Evolutionary conservation across 2,113 vertebrate species (phyloP).

Genomic region (Rhabdornis inornatus): DNA sequence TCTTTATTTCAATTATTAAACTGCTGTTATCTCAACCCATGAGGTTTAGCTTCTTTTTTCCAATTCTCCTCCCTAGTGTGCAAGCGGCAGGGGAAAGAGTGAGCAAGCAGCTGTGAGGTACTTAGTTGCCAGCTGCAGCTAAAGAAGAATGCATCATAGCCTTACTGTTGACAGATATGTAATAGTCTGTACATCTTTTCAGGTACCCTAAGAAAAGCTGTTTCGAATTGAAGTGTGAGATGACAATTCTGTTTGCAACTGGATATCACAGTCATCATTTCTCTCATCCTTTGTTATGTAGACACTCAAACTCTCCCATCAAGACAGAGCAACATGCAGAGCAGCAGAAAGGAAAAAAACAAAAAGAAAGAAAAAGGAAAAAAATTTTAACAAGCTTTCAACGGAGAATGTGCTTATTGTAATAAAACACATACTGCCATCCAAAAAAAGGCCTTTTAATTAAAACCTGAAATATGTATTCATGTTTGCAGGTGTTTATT

Average conservation of each 20-base stretch:
- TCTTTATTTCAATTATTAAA: background rate
- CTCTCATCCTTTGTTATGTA: background rate
- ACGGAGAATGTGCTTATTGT: background rate
- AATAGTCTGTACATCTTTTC: background rate
- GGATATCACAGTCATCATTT: background rate
- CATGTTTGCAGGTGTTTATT: conserved; percentile 10
- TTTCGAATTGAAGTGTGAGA: background rate
- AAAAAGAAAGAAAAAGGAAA: background rate
- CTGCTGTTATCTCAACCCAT: background rate
- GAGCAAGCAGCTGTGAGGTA: background rate
- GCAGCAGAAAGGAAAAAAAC: background rate
- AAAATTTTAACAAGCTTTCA: background rate
- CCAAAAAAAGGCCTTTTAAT: conserved; percentile 12
- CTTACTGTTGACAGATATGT: background rate
- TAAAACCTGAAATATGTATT: conserved; percentile 20
- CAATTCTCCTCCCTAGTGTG: background rate
- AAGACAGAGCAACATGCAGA: background rate
- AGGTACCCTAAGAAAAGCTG: background rate
- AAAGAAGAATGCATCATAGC: background rate
- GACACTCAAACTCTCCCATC: background rate
- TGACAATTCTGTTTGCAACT: background rate
- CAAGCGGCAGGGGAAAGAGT: background rate
- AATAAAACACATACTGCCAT: background rate
- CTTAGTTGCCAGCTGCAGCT: background rate
- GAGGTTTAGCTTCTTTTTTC: background rate